Evolutionary conservation across 2,113 vertebrate species (phyloP).

Genomic region (Dasypus novemcinctus): DNA sequence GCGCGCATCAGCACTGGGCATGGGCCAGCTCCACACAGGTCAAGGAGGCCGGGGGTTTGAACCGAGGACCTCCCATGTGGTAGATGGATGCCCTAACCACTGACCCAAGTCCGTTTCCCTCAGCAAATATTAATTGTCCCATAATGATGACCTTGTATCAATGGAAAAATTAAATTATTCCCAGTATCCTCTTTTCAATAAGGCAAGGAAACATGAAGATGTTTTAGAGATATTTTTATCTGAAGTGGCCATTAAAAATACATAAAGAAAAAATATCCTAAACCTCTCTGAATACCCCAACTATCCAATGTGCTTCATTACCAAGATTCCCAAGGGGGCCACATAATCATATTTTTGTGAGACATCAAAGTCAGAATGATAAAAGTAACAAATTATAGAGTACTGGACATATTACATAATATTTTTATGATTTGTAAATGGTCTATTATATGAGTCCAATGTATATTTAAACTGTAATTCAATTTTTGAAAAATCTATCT

Average conservation of each 20-base stretch:
- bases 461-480: neutral
- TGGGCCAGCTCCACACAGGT: too few relatives aligned
- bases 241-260: neutral
- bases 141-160: neutral
- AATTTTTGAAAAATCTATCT: neutral
- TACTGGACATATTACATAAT: neutral
- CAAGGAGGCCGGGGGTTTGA: too few relatives aligned
- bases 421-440: neutral
- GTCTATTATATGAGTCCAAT: neutral
- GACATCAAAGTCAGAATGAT: slow-evolving; percentile 6
- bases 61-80: too few relatives aligned
- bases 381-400: neutral
- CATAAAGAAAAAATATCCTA: neutral
- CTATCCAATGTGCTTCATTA: neutral
- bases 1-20: too few relatives aligned
- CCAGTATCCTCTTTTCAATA: neutral
- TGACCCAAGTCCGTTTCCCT: too few relatives aligned
- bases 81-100: too few relatives aligned
- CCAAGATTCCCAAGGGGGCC: neutral
- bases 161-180: neutral
- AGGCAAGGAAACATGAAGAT: neutral
- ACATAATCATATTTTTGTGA: neutral
- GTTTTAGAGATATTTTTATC: neutral
- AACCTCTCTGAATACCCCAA: neutral
- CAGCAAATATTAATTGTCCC: neutral